Percentiles rank a stretch among this genome's conserved stretches.
Evolutionary conservation across 2,888 invertebrate genomes (phyloP).

Genomic region (Agrotis clavis): DNA sequence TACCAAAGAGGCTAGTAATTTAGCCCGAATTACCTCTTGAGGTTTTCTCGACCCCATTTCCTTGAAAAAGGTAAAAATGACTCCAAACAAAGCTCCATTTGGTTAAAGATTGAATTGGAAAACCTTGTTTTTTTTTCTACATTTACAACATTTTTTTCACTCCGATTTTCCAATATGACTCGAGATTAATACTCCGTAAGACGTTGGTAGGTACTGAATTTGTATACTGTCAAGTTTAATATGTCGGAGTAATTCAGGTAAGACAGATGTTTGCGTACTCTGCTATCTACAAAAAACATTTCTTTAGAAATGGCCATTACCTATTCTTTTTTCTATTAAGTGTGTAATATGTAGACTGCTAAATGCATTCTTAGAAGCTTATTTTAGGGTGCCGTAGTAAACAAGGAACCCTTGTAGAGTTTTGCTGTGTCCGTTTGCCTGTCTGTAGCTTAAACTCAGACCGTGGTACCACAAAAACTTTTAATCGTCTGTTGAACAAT

Average conservation of each 20-base stretch:
- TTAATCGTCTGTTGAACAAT: no score
- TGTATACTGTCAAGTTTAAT: constrained; percentile 1
- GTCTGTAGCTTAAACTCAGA: no score
- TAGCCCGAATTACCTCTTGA: constrained; percentile 10
- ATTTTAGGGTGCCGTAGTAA: no score
- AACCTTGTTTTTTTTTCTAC: constrained; percentile 18
- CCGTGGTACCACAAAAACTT: no score
- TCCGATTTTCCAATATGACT: constrained; percentile 6
- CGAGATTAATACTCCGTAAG: constrained; percentile 14
- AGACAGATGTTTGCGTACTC: neutral
- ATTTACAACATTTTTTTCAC: constrained; percentile 10
- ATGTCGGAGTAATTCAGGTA: neutral
- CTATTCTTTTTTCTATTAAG: no score
- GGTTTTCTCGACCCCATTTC: constrained; percentile 9
- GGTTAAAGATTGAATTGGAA: neutral
- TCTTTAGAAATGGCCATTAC: no score
- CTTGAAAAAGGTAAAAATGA: constrained; percentile 14
- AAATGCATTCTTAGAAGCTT: no score
- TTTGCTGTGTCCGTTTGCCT: no score
- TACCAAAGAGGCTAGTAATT: neutral
- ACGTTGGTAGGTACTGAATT: neutral
- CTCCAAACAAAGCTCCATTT: constrained; percentile 3
- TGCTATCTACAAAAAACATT: neutral
- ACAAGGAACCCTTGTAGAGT: no score
- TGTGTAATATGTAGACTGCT: no score